Evolutionary conservation across 2,113 vertebrate genomes (phyloP), one percentile per base, ranked within the genome.

Genomic region (Lethenteron reissneri): DNA sequence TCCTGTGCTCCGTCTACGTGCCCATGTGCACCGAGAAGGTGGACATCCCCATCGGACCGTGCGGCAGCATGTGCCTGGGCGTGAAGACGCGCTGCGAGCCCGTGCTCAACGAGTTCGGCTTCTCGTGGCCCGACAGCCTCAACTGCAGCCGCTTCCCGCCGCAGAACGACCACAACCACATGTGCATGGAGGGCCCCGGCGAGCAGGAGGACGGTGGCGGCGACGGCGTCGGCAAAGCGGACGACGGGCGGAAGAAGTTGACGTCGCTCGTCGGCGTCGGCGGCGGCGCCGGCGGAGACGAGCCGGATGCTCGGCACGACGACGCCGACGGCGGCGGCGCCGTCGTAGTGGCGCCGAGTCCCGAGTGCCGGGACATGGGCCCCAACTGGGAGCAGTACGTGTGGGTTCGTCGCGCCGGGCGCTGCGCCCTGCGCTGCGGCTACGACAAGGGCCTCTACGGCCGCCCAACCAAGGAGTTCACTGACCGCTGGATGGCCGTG

Each of bases 11-110:
- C 0, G 94, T 99, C 70, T 99, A 95, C 57, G 92, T 97, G 72
- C 94, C 94, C 0, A 95, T 99, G 94, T 99, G 94, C 83, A 99
- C 94, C 0, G 94, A 97, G 82, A 97, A 99, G n/a, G 91, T 99
- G 73, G 88, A 92, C 76, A 90, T 92, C 81, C 89, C 91, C 17
- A 99, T 99, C 3, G 94, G 94, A 15, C 92, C 94, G 0, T 99
- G 94, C 0, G 88, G 90, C 1, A 95, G 91, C 79, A 99, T 99
- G 94, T 99, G 94, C 70, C 82, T 89, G 58, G 95, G 91, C 0
- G 90, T 99, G 76, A 95, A 97, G 79, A 85, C 83, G 73, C 86
- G 90, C 74, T 99, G 95, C 56, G 86, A 95, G 74, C 95, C 95
- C 0, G 92, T 99, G 72, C 81, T 99, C 19, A 87, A 86, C 17